Conservation (phyloP, 2,113 vertebrate species). For the Montifringilla adamsi region DNA sequence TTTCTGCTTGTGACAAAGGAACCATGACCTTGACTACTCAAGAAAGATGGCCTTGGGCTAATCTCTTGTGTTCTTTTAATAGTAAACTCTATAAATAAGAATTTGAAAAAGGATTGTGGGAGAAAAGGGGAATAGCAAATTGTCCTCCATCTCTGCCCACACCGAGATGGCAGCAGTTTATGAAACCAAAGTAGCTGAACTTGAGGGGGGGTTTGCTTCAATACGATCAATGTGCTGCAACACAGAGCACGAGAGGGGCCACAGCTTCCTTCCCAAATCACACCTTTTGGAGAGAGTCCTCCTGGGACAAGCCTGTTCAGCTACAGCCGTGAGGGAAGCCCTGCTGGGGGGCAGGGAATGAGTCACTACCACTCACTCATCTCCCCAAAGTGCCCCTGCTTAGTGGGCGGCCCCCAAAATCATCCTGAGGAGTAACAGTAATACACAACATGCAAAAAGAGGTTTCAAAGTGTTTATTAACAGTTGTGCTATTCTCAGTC, state of each 20-base stretch:
- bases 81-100: neutral
- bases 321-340: rapidly evolving
- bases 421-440: neutral
- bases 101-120: neutral
- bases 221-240: neutral
- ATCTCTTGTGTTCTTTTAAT: neutral
- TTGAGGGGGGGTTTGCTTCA: neutral
- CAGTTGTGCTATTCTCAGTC: constrained; percentile 37
- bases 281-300: neutral
- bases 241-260: neutral
- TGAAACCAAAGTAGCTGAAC: neutral
- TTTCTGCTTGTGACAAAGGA: neutral
- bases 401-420: neutral
- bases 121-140: neutral
- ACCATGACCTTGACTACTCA: neutral
- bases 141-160: neutral
- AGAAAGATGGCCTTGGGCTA: neutral
- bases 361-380: neutral
- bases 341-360: neutral
- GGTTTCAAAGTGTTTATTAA: constrained; percentile 59
- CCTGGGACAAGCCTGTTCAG: neutral
- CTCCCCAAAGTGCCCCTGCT: neutral
- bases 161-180: neutral
- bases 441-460: constrained; percentile 34
- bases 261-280: neutral